Evolutionary conservation across 1,140 invertebrate species (phyloP), one percentile per base, ranked within the genome.

Genomic region (Andricus grossulariae): DNA sequence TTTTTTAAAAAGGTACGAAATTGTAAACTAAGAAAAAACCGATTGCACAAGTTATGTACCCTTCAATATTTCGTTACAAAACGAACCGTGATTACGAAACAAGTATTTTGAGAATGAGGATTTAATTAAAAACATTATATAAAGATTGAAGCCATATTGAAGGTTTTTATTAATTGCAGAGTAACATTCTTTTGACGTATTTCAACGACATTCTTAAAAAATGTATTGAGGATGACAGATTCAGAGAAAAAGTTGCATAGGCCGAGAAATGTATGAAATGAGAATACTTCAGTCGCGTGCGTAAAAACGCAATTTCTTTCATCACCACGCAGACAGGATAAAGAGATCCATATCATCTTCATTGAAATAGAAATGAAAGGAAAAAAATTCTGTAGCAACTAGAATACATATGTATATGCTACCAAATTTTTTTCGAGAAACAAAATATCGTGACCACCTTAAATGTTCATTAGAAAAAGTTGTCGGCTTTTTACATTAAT

Each of bases 301-400:
- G n/a, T n/a, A 32, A 66, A 66, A 66, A 66, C 60, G 60, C 60
- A 45, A 66, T 66, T 66, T 39, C 25, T 66, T 66, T 39, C 60
- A 45, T 66, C 60, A 66, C n/a, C 60, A n/a, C 60, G 18, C 21
- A 13, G 60, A 45, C 13, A 15, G 25, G 10, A 66, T 55, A 55
- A 55, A 32, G 11, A 66, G 19, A 57, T 21, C 39, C 25, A 66
- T 32, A 66, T 66, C 57, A 66, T 66, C 21, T 66, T 25, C 57
- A 66, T 25, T 32, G 21, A 66, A 66, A 32, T 66, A 66, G 39
- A 25, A 32, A 25, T 32, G 39, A 16, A 32, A 15, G 25, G 21
- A 66, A 66, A 32, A 16, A 32, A 32, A 32, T 32, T 32, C 25
- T 32, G 25, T 32, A 32, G 25, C 25, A 32, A 32, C 25, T 32